Evolutionary conservation across 2,113 vertebrate species (phyloP).

Genomic region (Corythornis vintsioides): DNA sequence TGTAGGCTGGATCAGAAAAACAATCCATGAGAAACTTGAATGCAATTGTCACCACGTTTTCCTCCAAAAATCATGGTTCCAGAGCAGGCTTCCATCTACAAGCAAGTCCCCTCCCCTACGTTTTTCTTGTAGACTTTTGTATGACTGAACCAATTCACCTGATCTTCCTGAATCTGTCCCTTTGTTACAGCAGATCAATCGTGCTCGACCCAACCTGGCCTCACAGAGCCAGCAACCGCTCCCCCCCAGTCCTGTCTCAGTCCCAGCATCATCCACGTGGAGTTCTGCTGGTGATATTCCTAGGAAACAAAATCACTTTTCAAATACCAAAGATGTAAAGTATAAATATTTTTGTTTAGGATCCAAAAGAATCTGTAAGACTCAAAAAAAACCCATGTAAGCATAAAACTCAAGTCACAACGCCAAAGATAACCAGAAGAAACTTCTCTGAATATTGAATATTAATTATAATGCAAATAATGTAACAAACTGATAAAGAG

Average conservation of each 20-base stretch:
- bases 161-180: not conserved
- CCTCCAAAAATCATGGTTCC: not conserved
- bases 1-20: not conserved
- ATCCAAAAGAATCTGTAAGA: not conserved
- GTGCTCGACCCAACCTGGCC: not conserved
- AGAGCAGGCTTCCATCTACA: not conserved
- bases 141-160: not conserved
- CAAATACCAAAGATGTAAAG: not conserved
- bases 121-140: not conserved
- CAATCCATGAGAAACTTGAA: not conserved
- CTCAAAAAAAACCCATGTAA: fast-evolving
- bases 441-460: not conserved
- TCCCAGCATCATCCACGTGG: not conserved
- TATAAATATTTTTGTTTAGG: not conserved
- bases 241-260: not conserved
- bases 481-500: not conserved
- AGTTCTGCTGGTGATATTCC: not conserved
- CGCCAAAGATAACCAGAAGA: not conserved
- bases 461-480: not conserved
- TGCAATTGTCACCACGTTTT: not conserved
- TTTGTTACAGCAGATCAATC: not conserved
- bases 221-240: not conserved
- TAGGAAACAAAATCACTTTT: not conserved
- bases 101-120: fast-evolving
- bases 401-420: not conserved